phyloP scores from a whole-genome alignment of 1,140 invertebrate genomes.

The Drosophila sp. region DNA sequence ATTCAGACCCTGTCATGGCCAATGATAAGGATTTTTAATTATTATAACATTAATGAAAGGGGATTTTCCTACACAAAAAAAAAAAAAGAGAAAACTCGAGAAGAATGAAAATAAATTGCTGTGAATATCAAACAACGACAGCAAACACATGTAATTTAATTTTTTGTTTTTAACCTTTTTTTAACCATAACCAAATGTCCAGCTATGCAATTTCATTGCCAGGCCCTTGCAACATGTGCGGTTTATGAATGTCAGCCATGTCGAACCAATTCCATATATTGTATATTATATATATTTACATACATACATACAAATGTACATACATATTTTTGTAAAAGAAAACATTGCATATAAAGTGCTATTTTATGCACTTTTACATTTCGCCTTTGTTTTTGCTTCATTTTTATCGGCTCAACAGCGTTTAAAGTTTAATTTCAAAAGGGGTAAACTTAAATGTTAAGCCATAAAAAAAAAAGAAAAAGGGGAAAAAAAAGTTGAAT shows the following conservation, averaged over 20 bases:
- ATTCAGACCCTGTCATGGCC: slow-evolving; percentile 30
- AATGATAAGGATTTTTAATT: slow-evolving; percentile 34
- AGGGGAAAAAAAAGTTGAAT: neutral
- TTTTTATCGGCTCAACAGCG: slow-evolving; percentile 15
- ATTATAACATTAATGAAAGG: slow-evolving; percentile 8
- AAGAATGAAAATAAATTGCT: slow-evolving; percentile 43
- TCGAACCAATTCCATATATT: slow-evolving; percentile 15
- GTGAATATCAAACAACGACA: slow-evolving; percentile 40
- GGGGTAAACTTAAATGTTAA: neutral
- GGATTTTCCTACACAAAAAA: slow-evolving; percentile 31
- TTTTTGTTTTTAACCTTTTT: slow-evolving; percentile 11
- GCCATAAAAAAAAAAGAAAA: neutral
- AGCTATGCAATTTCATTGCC: slow-evolving; percentile 46
- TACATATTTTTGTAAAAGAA: slow-evolving; percentile 18
- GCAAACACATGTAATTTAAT: slow-evolving; percentile 50
- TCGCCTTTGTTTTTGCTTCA: neutral
- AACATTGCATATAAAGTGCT: slow-evolving; percentile 39
- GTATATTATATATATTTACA: slow-evolving; percentile 11
- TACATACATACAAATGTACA: neutral
- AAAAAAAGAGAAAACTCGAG: neutral
- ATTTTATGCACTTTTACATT: slow-evolving; percentile 46
- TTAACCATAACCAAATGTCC: slow-evolving; percentile 39
- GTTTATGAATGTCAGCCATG: slow-evolving; percentile 54
- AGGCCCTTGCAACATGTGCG: slow-evolving; percentile 46
- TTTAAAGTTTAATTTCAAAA: slow-evolving; percentile 57